Evolutionary conservation across 2,113 vertebrate genomes (phyloP), one percentile per base, ranked within the genome.

Genomic region (Baryphthengus martii): DNA sequence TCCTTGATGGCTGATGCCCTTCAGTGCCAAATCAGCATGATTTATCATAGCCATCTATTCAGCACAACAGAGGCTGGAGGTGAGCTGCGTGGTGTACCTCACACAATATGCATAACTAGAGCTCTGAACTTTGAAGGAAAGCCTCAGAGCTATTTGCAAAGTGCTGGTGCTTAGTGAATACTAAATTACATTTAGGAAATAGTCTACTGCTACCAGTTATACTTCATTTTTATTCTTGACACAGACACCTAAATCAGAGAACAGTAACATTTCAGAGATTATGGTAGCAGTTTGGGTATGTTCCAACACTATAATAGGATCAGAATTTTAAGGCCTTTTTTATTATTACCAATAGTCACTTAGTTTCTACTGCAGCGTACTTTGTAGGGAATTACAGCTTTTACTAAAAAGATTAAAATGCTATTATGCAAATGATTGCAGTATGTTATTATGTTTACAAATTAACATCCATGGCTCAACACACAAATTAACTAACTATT

Each of bases 391-490:
- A 98, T 98, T 98, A 98, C 97, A 98, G 98, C 98, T 98, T 98
- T 98, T 98, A 97, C 98, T 98, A 98, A 98, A 98, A 98, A 98
- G 98, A 98, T 98, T 98, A 98, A 98, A 98, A 98, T 98, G 98
- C 98, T 98, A 98, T 98, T 98, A 98, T 98, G 98, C 98, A 98
- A 98, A 98, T 98, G 98, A 98, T 98, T 98, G 98, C 98, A 97
- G 98, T 98, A 97, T 98, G 98, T 98, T 98, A 98, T 98, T 98
- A 98, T 98, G 98, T 98, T 98, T 98, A 98, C 98, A 98, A 98
- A 98, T 98, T 98, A 98, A 98, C 98, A 98, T 98, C 98, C 97
- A 97, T 98, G 98, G 98, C 98, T 98, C 98, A 98, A 98, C 97
- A 98, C 98, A 98, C 97, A 98, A 98, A 98, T 98, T 98, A 98